A percentile compares a stretch with the other conserved stretches of the same genome.
Conservation (phyloP, 2,113 vertebrate species). For the Burhinus oedicnemus region DNA sequence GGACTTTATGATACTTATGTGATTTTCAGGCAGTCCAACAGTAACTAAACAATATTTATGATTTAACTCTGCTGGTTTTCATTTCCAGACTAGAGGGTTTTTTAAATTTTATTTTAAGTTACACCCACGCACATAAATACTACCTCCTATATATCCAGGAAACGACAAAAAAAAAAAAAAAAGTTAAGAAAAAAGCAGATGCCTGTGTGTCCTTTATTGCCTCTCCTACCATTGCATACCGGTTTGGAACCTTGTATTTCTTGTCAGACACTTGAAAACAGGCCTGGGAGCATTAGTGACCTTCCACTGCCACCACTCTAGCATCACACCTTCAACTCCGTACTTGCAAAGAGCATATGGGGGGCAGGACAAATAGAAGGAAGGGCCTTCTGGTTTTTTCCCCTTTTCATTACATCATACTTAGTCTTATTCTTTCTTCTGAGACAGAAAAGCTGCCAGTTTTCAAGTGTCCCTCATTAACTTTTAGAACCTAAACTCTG, state of each 20-base stretch:
- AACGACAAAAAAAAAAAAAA: not conserved
- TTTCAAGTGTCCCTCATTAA: conserved; percentile 70
- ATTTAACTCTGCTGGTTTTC: conserved; percentile 45
- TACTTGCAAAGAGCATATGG: not conserved
- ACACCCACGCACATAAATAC: conserved; percentile 19
- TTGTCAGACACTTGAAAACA: not conserved
- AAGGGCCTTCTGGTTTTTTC: not conserved
- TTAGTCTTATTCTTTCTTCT: not conserved
- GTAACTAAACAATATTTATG: conserved; percentile 45
- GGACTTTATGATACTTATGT: conserved; percentile 40
- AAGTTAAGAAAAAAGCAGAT: not conserved
- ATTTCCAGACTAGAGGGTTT: conserved; percentile 19
- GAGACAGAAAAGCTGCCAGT: conserved; percentile 55
- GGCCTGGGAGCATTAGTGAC: not conserved
- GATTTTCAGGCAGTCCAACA: conserved; percentile 41
- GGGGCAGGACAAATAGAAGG: not conserved
- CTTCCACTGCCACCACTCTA: not conserved
- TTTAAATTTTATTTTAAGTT: not conserved
- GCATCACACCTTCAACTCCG: not conserved
- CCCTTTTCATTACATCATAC: conserved; percentile 23
- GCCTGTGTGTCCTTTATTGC: not conserved
- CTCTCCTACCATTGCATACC: not conserved
- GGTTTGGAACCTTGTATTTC: conserved; percentile 27
- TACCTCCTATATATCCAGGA: not conserved
- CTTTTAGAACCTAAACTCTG: conserved; percentile 57